Conservation (phyloP, 2,113 vertebrate species). For the Spea bombifrons region DNA sequence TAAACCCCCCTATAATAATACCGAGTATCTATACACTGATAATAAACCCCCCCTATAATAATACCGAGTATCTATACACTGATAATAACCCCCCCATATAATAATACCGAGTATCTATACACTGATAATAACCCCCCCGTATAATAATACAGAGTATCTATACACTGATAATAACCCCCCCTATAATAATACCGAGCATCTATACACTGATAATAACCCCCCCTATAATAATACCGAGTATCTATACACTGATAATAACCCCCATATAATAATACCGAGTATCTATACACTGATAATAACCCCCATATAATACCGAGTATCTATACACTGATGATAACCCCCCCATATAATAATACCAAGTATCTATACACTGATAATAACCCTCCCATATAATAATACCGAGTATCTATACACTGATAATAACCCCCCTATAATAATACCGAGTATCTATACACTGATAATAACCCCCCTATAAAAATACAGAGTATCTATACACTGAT, state of each 20-base stretch:
- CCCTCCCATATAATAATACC: not conserved
- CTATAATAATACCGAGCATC: not conserved
- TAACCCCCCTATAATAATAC: not conserved
- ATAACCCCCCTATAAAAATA: too few species aligned
- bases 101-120: not conserved
- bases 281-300: not conserved
- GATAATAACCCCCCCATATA: not conserved
- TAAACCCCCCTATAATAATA: not conserved
- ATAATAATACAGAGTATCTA: not conserved
- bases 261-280: not conserved
- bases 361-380: not conserved
- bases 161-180: too few species aligned
- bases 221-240: not conserved
- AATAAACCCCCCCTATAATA: not conserved
- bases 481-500: not conserved
- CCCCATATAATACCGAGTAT: not conserved
- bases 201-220: too few species aligned
- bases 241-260: not conserved
- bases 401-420: not conserved
- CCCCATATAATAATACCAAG: too few species aligned
- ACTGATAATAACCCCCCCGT: too few species aligned
- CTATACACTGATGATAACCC: too few species aligned
- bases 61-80: not conserved
- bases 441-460: too few species aligned
- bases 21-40: not conserved